Evolutionary conservation across 2,797 vertebrate species (phyloP), one percentile per base, ranked within the genome.

Genomic region (Enoplosus armatus): DNA sequence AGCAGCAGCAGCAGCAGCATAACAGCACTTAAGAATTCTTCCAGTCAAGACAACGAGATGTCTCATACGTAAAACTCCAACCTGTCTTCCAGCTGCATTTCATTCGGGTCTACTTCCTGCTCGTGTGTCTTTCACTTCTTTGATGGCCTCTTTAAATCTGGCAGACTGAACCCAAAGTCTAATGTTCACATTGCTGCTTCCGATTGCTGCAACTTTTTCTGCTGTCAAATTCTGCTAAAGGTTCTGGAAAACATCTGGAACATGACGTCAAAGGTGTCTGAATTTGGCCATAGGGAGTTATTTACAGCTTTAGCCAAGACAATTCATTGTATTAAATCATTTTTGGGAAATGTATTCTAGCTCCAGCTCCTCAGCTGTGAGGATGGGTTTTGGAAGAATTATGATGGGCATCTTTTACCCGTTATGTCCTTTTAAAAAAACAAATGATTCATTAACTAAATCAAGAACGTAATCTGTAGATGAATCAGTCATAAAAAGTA

Each of bases 71-170:
- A 5, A 76, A 75, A 26, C 12, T 29, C 20, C 5, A 16, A 58
- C 7, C 27, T 5, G 54, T 59, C 60, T 50, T 31, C 35, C 45
- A 51, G 45, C 51, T 58, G 43, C 51, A 51, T 15, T 18, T 18
- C 31, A 27, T 56, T n/a, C 41, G 27, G 55, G 14, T 77, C 55
- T 8, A 12, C 24, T n/a, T 69, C 64, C 35, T 61, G 65, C 35
- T 43, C 27, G 6, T 26, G 16, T 18, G 55, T 60, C 31, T 58
- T 33, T 16, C 1, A 15, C 27, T 6, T 53, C 48, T 63, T 27
- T 31, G 37, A 33, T 12, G 39, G 59, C 15, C 39, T 39, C 31
- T 55, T 12, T 10, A 4, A 64, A 8, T 37, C n/a, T 18, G 24
- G 22, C 35, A 41, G 31, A 37, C 22, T 69, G 27, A 60, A 16